Base-by-base conservation (phyloP, 2,888 invertebrate genomes). In the Perdita meconis region DNA sequence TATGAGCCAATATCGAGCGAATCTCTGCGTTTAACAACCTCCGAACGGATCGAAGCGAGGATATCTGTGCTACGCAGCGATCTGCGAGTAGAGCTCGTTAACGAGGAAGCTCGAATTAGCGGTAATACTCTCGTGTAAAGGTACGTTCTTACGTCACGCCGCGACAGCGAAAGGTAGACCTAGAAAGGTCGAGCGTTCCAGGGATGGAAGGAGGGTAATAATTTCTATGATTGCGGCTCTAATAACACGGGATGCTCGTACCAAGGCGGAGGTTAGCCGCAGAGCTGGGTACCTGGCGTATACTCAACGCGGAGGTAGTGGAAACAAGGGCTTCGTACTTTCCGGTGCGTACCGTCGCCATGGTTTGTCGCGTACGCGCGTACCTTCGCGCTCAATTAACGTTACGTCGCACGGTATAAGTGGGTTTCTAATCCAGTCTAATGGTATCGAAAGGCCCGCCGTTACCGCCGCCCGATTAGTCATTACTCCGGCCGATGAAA, bases 201-300 rank as follows among this genome's bases (percentile, higher is more conserved):
- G 34, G 57, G 59, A 44, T 61, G 63, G 61, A 56, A 80, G 68
- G 66, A 69, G 80, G 78, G 75, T 80, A 85, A 86, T 88, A 88
- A 89, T 90, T 90, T 90, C 88, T 88, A 89, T 86, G 87, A 89
- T 89, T 87, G 87, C 88, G 77, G 67, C 80, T 83, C 86, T 90
- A 90, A 89, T 90, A 86, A 88, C 75, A 85, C 72, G 80, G 80
- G 73, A 82, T 78, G 78, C 73, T 78, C 44, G 69, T 75, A 72
- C 66, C 61, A 66, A 74, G 67, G 72, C 40, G 24, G 63, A 77
- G 57, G 64, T 55, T 66, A 57, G 75, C 12, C 44, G 30, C n/a
- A n/a, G 36, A 22, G 38, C 61, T 38, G 42, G 55, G 55, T 40
- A 30, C 19, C 3, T 26, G 44, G n/a, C 12, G n/a, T n/a, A n/a